Evolutionary conservation across 2,113 vertebrate species (phyloP), one percentile per base, ranked within the genome.

Genomic region (Nothoprocta perdicaria): DNA sequence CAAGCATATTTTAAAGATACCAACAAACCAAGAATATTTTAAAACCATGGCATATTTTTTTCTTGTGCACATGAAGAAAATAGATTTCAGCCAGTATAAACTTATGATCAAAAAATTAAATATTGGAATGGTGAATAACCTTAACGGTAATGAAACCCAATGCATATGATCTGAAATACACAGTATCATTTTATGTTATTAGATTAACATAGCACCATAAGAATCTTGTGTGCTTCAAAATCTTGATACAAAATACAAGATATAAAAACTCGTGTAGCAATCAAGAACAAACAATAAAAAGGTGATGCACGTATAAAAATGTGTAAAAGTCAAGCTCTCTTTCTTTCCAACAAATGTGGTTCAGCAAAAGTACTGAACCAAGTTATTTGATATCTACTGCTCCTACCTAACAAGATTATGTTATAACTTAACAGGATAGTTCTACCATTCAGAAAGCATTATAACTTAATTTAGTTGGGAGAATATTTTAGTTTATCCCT

Each of bases 391-490:
- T 80, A 89, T 65, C 92, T 94, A 86, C 58, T 74, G 68, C 78
- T 89, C n/a, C 93, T 96, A 88, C 63, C 43, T 94, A 92, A 62
- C 23, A 84, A 84, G 31, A n/a, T 80, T 80, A 88, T 82, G 57
- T 77, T 74, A 61, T 40, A 92, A 77, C 19, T 73, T 66, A 66
- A 38, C 57, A 92, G 74, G 58, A 61, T 14, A 89, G 60, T 71
- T 86, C 41, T 77, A 73, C 45, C 27, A 13, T 76, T 93, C 46
- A 82, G 82, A 89, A 88, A 38, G 65, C 72, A 69, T 21, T 62
- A 13, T 26, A 61, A 50, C 12, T 43, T 79, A 31, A 89, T 48
- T 84, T 67, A 35, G 6, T 31, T 82, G 63, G 65, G 31, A 92
- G 68, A 68, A 80, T 33, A 31, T n/a, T 78, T 92, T 57, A 68